Percentiles rank a stretch among this genome's conserved stretches.
Conservation (phyloP, 2,888 invertebrate species). For the Apotomis betuletana region DNA sequence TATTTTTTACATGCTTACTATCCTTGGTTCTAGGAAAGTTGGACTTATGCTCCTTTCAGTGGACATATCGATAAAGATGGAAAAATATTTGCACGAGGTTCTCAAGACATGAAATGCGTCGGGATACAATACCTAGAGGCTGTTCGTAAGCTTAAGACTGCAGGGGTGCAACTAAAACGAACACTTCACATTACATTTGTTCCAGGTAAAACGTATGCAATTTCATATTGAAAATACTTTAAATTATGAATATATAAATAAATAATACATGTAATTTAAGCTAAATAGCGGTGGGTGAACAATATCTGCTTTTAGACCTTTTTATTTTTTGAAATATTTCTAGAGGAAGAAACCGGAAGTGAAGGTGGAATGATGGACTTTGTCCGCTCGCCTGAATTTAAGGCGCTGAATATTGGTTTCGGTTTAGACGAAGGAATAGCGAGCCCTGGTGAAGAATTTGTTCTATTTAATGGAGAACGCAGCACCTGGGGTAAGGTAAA, state of each 20-base stretch:
- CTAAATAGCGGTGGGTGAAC: no score
- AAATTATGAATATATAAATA: no score
- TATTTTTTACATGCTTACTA: conserved; percentile 13
- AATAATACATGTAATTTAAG: no score
- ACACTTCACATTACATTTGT: conserved; percentile 88
- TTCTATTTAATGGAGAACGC: conserved; percentile 89
- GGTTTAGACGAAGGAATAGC: conserved; percentile 95
- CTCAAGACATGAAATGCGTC: conserved; percentile 94
- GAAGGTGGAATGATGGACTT: conserved; percentile 91
- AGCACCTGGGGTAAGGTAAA: conserved; percentile 91
- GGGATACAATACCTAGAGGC: conserved; percentile 91
- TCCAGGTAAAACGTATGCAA: conserved; percentile 78
- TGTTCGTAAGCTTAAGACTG: conserved; percentile 83
- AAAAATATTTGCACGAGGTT: conserved; percentile 93
- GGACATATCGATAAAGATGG: conserved; percentile 93
- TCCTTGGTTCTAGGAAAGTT: conserved; percentile 87
- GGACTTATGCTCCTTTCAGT: conserved; percentile 95
- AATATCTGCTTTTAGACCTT: no score
- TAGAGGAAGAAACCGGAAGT: conserved; percentile 96
- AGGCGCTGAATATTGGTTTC: conserved; percentile 90
- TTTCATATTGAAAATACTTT: no score
- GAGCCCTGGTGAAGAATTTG: conserved; percentile 85
- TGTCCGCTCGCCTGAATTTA: conserved; percentile 89
- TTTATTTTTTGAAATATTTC: conserved; percentile 39
- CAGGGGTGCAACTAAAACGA: conserved; percentile 81